Base-by-base conservation (phyloP, 2,113 vertebrate species). In the Crotalus tigris region DNA sequence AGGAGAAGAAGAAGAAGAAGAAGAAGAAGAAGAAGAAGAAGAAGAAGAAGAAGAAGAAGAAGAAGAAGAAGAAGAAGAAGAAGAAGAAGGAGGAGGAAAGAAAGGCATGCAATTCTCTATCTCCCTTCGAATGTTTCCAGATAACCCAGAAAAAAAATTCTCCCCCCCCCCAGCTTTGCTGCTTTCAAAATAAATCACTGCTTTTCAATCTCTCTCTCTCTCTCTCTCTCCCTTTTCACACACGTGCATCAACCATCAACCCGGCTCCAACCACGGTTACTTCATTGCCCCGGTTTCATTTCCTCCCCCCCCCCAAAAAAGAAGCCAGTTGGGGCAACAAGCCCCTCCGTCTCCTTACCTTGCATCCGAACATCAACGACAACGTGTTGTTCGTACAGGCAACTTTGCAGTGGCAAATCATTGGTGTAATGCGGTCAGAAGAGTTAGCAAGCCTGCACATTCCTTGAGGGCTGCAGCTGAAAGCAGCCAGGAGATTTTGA, bases 371-470 rank as follows among this genome's bases (percentile, higher is more conserved):
- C 98, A 99, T 99, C 98, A 99, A 97, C 95, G 98, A 99, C 92
- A 99, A 98, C 96, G 98, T 98, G 98, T 98, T 99, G 98, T 98
- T 99, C 97, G 98, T 98, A 97, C 99, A 99, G 97, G 98, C 98
- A 98, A 99, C 98, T 98, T 99, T 99, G 98, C 99, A 99, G 98
- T 99, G 99, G 98, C 99, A 99, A 97, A 99, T 98, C 98, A 99
- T 97, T 93, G 99, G 98, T 96, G 98, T 98, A 95, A 98, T 97
- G 98, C 98, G 98, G 96, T 98, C 98, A 93, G 98, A 98, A 96
- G 97, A 98, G 97, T 94, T 98, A 96, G 98, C 97, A 96, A 98
- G 98, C 94, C 98, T 99, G 98, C 97, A 99, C 99, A 99, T 99
- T 98, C 98, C 98, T 98, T 96, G 93, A 95, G 94, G 96, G 97